These are phyloP conservation scores for Heliconius ismenius DNA, from an alignment of 2,888 invertebrate species.

Conservation along the genomic window DNA sequence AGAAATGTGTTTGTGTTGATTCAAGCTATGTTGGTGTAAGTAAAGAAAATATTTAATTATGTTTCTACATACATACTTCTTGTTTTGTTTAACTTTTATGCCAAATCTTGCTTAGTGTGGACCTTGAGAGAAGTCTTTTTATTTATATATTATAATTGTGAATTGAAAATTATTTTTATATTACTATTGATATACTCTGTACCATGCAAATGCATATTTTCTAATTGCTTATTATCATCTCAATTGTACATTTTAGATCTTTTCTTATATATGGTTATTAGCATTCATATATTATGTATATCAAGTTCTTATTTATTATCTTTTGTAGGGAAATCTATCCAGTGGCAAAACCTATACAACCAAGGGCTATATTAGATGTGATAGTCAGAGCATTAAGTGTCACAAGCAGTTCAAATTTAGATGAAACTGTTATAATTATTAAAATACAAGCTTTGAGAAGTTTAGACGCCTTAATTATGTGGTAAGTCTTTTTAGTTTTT, in stretches of 20 bases:
- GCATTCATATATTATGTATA: too few species aligned
- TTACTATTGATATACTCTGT: too few species aligned
- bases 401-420: conserved; percentile 53
- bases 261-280: too few species aligned
- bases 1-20: conserved; percentile 69
- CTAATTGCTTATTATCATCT: too few species aligned
- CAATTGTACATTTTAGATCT: too few species aligned
- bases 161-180: too few species aligned
- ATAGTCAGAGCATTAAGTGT: conserved; percentile 63
- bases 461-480: conserved; percentile 65
- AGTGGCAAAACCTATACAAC: conserved; percentile 68
- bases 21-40: conserved; percentile 77
- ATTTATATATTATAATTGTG: too few species aligned
- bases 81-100: too few species aligned
- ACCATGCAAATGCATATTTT: too few species aligned
- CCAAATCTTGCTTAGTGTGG: too few species aligned
- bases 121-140: too few species aligned
- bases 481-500: conserved; percentile 55
- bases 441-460: conserved; percentile 67
- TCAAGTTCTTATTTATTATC: neutral
- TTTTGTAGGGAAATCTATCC: conserved; percentile 69
- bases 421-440: conserved; percentile 49
- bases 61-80: too few species aligned
- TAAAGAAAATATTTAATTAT: conserved; percentile 41
- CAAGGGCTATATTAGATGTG: conserved; percentile 63